phyloP scores from a whole-genome alignment of 2,113 vertebrate species.

The Pseudolaguvia tuberculata region DNA sequence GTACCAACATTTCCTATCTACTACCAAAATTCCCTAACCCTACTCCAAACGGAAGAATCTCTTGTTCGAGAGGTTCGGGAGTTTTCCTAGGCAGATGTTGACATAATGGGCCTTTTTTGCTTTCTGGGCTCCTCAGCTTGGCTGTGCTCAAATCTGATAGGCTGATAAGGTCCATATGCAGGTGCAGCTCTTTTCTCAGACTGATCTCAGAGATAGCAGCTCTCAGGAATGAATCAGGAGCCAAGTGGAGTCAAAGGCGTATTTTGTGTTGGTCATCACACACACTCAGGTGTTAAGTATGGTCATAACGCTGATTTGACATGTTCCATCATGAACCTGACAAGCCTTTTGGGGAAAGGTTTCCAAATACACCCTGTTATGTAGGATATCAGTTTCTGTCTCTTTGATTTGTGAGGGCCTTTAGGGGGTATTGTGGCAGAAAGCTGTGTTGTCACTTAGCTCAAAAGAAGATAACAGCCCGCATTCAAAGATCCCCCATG shows the following conservation, averaged over 20 bases:
- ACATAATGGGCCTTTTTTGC: constrained; percentile 18
- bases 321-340: background rate
- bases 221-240: constrained; percentile 37
- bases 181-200: constrained; percentile 41
- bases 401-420: constrained; percentile 27
- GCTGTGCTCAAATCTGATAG: constrained; percentile 40
- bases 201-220: constrained; percentile 43
- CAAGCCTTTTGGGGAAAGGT: background rate
- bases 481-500: constrained; percentile 65
- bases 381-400: constrained; percentile 7
- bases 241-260: background rate
- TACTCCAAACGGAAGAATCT: background rate
- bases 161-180: constrained; percentile 51
- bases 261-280: background rate
- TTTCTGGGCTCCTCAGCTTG: constrained; percentile 27
- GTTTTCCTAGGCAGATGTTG: constrained; percentile 43
- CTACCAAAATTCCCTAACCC: no score
- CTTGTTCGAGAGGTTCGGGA: constrained; percentile 22
- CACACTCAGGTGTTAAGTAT: background rate
- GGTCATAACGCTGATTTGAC: background rate
- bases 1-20: background rate
- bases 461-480: constrained; percentile 59
- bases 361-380: background rate
- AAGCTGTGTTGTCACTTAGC: constrained; percentile 31
- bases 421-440: constrained; percentile 26